Base-by-base conservation (phyloP, 2,113 vertebrate species). In the Tylochromis polylepis region DNA sequence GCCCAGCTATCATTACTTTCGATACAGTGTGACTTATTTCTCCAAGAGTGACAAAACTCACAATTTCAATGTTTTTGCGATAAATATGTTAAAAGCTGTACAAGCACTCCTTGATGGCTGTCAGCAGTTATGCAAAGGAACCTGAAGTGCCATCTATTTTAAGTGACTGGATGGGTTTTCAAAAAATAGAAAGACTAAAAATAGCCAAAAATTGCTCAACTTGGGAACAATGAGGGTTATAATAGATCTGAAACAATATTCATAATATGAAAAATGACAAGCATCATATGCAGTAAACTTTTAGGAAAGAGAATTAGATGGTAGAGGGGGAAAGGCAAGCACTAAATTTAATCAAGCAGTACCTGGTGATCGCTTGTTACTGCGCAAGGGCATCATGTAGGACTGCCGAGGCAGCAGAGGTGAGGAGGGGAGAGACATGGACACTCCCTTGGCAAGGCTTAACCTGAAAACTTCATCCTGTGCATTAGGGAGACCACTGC, bases 401-500 rank as follows among this genome's bases (percentile, higher is more conserved):
- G 97, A 96, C 95, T 99, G 98, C 75, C 98, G 96, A 20, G 99
- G 98, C 94, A 99, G 95, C 59, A 99, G 96, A 53, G 99, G 99
- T 0, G 99, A 99, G n/a, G 99, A 98, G 0, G 99, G 99, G 72
- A 99, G 95, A 0, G 99, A 99, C 97, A 99, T 98, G 2, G 99
- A 99, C 65, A 98, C 97, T 15, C 98, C 98, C 94, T 98, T 99
- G 43, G 97, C 91, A 85, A 98, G 88, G 87, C 96, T 97, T 79
- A 97, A 94, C 85, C 96, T 97, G 60, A 96, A 97, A 24, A 95
- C 85, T 62, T 98, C 97, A 59, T 98, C 97, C 2, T 95, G 91
- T 59, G 83, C 24, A 1, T 94, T 92, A 46, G 95, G 93, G 41
- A 86, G 88, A 5, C 92, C 93, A 67, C 57, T 6, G n/a, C 96